Evolutionary conservation across 2,888 invertebrate species (phyloP).

Genomic region (Perithous albicinctus): DNA sequence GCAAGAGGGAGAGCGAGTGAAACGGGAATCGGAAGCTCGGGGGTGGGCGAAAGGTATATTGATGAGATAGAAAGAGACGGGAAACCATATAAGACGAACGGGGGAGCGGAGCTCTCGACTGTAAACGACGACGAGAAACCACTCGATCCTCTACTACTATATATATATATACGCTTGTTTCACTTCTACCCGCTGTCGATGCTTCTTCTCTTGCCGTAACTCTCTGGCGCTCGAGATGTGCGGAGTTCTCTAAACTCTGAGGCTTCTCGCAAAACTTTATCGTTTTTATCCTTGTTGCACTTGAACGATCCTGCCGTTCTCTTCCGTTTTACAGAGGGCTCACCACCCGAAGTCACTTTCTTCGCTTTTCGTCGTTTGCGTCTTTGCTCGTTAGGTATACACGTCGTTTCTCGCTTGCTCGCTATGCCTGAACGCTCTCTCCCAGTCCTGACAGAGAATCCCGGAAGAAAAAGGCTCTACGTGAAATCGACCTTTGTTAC

Average conservation of each 20-base stretch:
- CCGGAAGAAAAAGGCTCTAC: constrained; percentile 55
- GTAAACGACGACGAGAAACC: constrained; percentile 18
- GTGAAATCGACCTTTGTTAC: constrained; percentile 49
- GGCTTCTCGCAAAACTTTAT: background rate
- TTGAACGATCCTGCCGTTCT: background rate
- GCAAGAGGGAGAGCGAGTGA: background rate
- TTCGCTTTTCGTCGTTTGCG: constrained; percentile 15
- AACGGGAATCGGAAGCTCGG: constrained; percentile 30
- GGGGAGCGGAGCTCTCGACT: background rate
- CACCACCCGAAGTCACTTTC: background rate
- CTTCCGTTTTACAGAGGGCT: background rate
- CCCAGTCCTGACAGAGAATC: constrained; percentile 25
- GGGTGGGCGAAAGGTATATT: constrained; percentile 17
- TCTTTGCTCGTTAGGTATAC: constrained; percentile 22
- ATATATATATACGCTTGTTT: background rate
- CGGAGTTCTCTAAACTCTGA: constrained; percentile 26
- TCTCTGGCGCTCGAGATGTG: constrained; percentile 16
- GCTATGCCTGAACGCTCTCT: background rate
- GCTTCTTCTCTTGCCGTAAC: constrained; percentile 5
- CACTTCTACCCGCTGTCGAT: constrained; percentile 5
- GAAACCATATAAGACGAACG: background rate
- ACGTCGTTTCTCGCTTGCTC: constrained; percentile 8
- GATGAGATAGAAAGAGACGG: constrained; percentile 32
- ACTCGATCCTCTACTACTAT: constrained; percentile 26
- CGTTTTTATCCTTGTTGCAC: constrained; percentile 30